phyloP scores from a whole-genome alignment of 2,888 invertebrate genomes.

The Acrobasis consociella region DNA sequence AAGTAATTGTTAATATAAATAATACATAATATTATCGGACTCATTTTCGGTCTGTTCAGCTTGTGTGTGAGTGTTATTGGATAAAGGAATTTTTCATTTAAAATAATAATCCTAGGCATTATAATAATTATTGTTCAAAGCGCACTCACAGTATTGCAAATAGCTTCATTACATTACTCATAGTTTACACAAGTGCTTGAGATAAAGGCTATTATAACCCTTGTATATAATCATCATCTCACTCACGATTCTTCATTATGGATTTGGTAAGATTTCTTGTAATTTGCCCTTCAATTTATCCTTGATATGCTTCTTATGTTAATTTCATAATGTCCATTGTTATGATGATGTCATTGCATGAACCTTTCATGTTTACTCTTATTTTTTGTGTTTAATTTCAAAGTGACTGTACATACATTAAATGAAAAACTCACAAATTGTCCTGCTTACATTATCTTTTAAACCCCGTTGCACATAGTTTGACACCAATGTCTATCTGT shows the following conservation, averaged over 20 bases:
- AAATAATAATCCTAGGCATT: no score
- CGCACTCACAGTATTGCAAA: background rate
- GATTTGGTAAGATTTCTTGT: conserved; percentile 47
- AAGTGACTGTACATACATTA: background rate
- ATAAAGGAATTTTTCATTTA: no score
- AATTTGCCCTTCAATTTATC: conserved; percentile 1
- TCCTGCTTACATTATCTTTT: no score
- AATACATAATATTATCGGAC: no score
- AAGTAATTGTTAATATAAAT: no score
- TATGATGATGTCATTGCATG: conserved; percentile 24
- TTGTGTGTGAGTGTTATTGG: no score
- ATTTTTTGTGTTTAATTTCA: background rate
- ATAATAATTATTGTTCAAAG: no score
- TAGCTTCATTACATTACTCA: background rate
- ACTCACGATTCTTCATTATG: conserved; percentile 36
- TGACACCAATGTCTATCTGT: no score
- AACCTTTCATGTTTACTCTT: conserved; percentile 10
- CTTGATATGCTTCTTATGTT: background rate
- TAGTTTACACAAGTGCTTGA: conserved; percentile 30
- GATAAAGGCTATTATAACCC: background rate
- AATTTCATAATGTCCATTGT: background rate
- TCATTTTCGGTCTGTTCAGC: no score
- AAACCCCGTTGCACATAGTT: no score
- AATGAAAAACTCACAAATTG: no score
- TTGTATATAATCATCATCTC: conserved; percentile 9